These are phyloP conservation scores for Fundulus diaphanus DNA, from an alignment of 2,797 vertebrate species.

Conservation along the genomic window DNA sequence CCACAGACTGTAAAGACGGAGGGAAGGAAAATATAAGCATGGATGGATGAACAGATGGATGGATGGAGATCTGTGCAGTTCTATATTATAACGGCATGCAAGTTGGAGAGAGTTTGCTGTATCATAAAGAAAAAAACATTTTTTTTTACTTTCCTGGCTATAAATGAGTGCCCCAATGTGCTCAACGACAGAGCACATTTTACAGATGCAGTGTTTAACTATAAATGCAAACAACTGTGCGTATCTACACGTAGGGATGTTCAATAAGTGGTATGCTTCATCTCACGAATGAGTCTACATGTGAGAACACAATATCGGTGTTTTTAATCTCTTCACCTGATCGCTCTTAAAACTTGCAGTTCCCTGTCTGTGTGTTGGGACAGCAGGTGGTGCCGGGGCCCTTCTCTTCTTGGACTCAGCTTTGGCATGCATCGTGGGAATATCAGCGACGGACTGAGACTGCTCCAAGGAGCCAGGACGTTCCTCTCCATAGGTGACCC, in stretches of 20 bases:
- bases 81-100: not conserved
- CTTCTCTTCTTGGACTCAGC: conserved; percentile 90
- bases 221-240: not conserved
- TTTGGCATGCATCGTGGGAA: conserved; percentile 83
- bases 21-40: too few relatives aligned
- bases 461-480: conserved; percentile 83
- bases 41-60: too few relatives aligned
- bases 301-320: not conserved
- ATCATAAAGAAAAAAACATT: not conserved
- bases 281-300: not conserved
- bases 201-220: not conserved
- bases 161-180: not conserved
- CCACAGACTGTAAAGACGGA: too few relatives aligned
- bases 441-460: conserved; percentile 88
- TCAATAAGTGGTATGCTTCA: not conserved
- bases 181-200: not conserved
- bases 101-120: not conserved
- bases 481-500: conserved; percentile 75
- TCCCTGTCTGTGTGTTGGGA: conserved; percentile 36
- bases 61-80: not conserved
- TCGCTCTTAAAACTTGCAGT: conserved; percentile 44
- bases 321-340: conserved; percentile 79
- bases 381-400: conserved; percentile 86
- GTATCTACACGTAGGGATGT: not conserved
- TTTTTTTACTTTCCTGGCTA: not conserved